Conservation (phyloP, 2,888 invertebrate genomes). For the Drosophila meridiana region DNA sequence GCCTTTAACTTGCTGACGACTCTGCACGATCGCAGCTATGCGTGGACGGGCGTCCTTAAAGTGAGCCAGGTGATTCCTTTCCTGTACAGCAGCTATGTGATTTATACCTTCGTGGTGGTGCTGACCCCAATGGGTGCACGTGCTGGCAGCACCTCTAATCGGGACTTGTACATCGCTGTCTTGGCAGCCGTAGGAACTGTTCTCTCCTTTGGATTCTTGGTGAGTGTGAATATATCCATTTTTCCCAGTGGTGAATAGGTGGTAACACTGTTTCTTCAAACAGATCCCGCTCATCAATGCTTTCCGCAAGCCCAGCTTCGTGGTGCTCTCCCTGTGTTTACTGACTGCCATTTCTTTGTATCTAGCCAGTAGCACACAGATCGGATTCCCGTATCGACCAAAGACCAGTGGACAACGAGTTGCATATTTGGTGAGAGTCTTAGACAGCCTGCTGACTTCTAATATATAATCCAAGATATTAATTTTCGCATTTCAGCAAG, state of each 20-base stretch:
- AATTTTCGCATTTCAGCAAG: constrained; percentile 83
- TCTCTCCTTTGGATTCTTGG: constrained; percentile 82
- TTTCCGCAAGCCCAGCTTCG: constrained; percentile 46
- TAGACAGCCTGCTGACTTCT: background rate
- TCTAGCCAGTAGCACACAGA: constrained; percentile 83
- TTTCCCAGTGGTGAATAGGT: background rate
- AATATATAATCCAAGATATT: background rate
- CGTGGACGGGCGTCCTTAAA: constrained; percentile 79
- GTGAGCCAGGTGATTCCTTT: constrained; percentile 84
- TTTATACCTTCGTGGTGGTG: constrained; percentile 85
- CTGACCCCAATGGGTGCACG: constrained; percentile 88
- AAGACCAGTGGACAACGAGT: constrained; percentile 84
- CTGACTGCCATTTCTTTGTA: constrained; percentile 26
- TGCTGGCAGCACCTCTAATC: constrained; percentile 83
- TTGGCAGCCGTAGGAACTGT: constrained; percentile 81
- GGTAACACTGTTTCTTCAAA: background rate
- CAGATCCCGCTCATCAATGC: constrained; percentile 53
- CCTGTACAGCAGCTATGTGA: constrained; percentile 85
- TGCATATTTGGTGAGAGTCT: constrained; percentile 84
- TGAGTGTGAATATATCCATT: constrained; percentile 40
- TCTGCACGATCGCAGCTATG: constrained; percentile 72
- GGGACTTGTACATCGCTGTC: constrained; percentile 86
- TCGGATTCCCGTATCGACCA: constrained; percentile 87
- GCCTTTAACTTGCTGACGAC: constrained; percentile 76
- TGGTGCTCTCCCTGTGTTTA: constrained; percentile 22